Evolutionary conservation across 2,797 vertebrate species (phyloP).

Genomic region (Artibeus lituratus): DNA sequence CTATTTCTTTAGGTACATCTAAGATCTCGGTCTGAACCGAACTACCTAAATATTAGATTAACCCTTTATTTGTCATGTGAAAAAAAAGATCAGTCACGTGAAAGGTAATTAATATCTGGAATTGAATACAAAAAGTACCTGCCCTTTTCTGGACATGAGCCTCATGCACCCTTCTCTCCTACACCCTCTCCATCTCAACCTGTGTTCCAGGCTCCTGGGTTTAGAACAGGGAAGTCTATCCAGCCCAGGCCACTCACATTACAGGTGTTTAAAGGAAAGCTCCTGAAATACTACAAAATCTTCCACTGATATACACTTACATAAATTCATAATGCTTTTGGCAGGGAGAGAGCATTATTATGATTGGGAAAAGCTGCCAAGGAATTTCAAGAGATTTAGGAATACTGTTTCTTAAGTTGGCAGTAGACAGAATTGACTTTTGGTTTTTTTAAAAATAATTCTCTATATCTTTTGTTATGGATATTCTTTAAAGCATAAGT

Average conservation of each 20-base stretch:
- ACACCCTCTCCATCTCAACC: background rate
- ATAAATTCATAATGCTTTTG: background rate
- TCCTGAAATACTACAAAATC: background rate
- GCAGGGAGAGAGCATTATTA: background rate
- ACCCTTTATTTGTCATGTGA: background rate
- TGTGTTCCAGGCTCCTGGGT: background rate
- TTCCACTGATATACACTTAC: background rate
- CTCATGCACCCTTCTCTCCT: background rate
- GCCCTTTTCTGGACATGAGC: background rate
- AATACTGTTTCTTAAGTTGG: background rate
- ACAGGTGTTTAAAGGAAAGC: background rate
- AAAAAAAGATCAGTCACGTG: background rate
- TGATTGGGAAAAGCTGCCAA: background rate
- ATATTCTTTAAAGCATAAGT: background rate
- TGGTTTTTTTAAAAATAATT: background rate
- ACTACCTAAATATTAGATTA: background rate
- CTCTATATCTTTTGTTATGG: background rate
- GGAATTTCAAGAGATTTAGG: background rate
- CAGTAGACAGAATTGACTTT: background rate
- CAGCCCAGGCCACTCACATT: background rate
- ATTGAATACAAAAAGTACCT: background rate
- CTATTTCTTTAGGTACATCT: background rate
- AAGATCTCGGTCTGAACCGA: conserved; percentile 13
- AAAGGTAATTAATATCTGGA: conserved; percentile 4
- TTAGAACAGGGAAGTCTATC: background rate